phyloP scores from a whole-genome alignment of 2,113 vertebrate species.

The Murina feae region DNA sequence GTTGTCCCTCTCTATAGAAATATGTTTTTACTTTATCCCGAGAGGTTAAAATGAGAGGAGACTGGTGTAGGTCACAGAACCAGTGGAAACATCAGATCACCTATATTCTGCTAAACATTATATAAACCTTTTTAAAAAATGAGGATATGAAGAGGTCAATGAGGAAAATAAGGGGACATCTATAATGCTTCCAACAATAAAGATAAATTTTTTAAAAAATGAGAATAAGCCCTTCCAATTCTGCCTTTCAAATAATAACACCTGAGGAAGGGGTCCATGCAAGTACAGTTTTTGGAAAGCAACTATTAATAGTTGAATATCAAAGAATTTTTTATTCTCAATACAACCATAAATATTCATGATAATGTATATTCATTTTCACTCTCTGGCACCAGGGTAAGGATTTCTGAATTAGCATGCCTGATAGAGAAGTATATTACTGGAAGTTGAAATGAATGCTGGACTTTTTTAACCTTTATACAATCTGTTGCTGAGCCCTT shows the following conservation, averaged over 20 bases:
- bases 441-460: slow-evolving; percentile 44
- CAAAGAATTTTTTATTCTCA: background rate
- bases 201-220: background rate
- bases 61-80: background rate
- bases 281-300: slow-evolving; percentile 27
- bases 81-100: background rate
- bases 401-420: slow-evolving; percentile 48
- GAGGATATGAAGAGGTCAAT: background rate
- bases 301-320: slow-evolving; percentile 17
- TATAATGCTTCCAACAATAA: no score
- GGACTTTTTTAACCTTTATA: slow-evolving; percentile 53
- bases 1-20: background rate
- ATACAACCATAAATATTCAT: slow-evolving; percentile 57
- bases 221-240: background rate
- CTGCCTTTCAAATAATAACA: slow-evolving; percentile 31
- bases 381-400: slow-evolving; percentile 27
- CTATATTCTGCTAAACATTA: background rate
- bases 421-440: slow-evolving; percentile 46
- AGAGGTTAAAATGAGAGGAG: background rate
- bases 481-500: slow-evolving; percentile 43
- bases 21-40: background rate
- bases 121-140: background rate
- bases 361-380: slow-evolving; percentile 38
- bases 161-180: no score
- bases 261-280: background rate